Conservation (phyloP, 2,113 vertebrate species). For the Zosterops hypoxanthus region DNA sequence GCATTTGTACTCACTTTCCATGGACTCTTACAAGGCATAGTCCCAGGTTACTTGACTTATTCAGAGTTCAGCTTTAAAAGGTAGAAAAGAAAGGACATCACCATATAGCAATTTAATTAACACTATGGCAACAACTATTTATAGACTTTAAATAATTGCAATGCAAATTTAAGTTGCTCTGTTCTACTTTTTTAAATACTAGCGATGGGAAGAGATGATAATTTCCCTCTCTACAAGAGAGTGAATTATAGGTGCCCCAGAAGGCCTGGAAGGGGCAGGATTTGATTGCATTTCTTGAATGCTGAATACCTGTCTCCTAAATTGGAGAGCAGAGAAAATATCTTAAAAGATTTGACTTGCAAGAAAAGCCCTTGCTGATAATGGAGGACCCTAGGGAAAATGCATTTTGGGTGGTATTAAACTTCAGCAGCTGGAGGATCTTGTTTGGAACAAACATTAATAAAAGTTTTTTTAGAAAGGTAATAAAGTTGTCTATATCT, state of each 20-base stretch:
- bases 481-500: neutral
- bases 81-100: neutral
- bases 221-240: constrained; percentile 24
- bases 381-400: neutral
- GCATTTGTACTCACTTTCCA: neutral
- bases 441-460: neutral
- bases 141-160: constrained; percentile 50
- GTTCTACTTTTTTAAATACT: constrained; percentile 15
- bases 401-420: neutral
- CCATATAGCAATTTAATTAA: constrained; percentile 17
- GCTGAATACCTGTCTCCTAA: neutral
- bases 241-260: constrained; percentile 44
- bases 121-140: constrained; percentile 28
- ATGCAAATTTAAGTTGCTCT: constrained; percentile 37
- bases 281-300: constrained; percentile 22
- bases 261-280: constrained; percentile 20
- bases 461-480: neutral
- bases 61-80: neutral
- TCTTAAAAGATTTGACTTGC: neutral
- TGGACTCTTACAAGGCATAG: neutral
- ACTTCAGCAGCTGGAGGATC: neutral
- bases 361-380: neutral
- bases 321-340: neutral
- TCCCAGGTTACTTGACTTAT: neutral
- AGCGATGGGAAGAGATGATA: constrained; percentile 18